Percentiles rank a stretch among this genome's conserved stretches.
These are phyloP conservation scores for Forpus xanthops DNA, from an alignment of 2,797 vertebrate genomes.

Conservation along the genomic window DNA sequence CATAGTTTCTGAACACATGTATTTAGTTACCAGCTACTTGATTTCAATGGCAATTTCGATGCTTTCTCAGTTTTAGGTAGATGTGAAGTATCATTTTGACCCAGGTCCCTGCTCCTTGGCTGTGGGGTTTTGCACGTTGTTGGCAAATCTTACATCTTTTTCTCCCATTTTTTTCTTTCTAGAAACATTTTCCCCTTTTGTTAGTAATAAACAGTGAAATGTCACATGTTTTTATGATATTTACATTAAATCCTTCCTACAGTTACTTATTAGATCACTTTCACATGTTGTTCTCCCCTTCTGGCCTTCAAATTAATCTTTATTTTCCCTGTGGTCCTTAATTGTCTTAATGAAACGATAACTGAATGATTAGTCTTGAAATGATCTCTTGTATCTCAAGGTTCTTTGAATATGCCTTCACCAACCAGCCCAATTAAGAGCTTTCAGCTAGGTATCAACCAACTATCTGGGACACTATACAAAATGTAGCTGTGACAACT, in stretches of 20 bases:
- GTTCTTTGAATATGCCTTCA: background rate
- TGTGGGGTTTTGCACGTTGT: background rate
- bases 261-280: background rate
- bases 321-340: background rate
- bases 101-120: background rate
- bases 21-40: background rate
- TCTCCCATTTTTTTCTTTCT: background rate
- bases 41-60: background rate
- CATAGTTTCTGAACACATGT: background rate
- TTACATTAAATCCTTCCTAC: background rate
- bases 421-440: background rate
- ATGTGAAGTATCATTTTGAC: background rate
- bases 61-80: background rate
- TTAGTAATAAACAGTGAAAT: background rate
- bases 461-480: background rate
- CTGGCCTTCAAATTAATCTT: background rate
- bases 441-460: background rate
- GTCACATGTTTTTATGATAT: background rate
- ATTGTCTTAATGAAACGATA: background rate
- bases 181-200: background rate
- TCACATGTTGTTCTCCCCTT: background rate
- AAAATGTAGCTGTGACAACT: background rate
- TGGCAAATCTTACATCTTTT: background rate
- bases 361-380: background rate
- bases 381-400: background rate